phyloP scores from a whole-genome alignment of 2,113 vertebrate species.

The Heloderma charlesbogerti region DNA sequence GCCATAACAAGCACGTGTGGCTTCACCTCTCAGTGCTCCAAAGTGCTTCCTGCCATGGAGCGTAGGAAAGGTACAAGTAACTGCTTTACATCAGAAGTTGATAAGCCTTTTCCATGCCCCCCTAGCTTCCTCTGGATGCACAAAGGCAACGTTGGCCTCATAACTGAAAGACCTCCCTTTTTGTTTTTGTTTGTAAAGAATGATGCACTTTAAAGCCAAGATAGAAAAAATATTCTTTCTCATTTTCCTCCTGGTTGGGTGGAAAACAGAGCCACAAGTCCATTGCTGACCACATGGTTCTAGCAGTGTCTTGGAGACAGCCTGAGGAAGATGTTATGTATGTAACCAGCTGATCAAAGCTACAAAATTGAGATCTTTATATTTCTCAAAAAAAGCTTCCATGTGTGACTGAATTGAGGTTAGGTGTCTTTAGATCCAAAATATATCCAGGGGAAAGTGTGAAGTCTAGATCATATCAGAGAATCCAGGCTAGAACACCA shows the following conservation, averaged over 20 bases:
- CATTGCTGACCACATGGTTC: not conserved
- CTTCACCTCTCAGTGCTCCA: not conserved
- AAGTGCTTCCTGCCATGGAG: not conserved
- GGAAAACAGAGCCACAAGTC: not conserved
- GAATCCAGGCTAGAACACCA: not conserved
- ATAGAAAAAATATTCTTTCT: not conserved
- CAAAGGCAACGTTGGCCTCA: not conserved
- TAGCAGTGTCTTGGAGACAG: not conserved
- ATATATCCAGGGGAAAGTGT: not conserved
- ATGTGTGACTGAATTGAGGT: not conserved
- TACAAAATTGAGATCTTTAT: not conserved
- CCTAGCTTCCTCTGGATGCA: not conserved
- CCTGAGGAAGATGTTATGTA: not conserved
- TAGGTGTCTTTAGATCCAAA: not conserved
- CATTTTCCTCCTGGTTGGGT: not conserved
- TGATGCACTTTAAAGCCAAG: conserved; percentile 40
- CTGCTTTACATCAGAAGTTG: not conserved
- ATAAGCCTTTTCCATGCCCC: not conserved
- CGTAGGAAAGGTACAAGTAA: not conserved
- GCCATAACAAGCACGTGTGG: not conserved
- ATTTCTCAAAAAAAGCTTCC: not conserved
- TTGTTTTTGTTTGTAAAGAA: not conserved
- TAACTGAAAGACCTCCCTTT: not conserved
- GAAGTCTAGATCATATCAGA: not conserved
- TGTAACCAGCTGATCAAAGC: not conserved